Conservation (phyloP, 2,113 vertebrate species). For the Empidonax alnorum region DNA sequence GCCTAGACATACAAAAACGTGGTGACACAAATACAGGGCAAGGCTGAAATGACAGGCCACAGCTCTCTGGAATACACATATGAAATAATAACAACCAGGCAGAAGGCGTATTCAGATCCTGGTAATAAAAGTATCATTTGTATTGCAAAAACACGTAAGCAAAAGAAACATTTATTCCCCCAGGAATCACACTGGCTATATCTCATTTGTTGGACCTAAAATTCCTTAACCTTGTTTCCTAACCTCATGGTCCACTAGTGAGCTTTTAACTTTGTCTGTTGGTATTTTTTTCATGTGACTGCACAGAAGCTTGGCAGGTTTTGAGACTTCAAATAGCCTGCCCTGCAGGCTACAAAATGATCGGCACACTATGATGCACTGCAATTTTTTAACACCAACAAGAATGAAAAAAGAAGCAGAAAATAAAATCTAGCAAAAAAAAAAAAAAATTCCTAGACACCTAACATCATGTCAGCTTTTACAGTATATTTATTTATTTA, state of each 20-base stretch:
- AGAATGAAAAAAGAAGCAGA: background rate
- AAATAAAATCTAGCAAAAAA: background rate
- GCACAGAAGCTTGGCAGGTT: background rate
- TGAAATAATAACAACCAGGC: background rate
- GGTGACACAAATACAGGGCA: background rate
- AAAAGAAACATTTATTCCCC: background rate
- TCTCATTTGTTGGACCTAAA: background rate
- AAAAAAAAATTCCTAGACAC: background rate
- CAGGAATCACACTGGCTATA: background rate
- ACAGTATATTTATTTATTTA: background rate
- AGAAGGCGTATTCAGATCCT: background rate
- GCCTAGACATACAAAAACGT: background rate
- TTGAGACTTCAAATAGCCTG: background rate
- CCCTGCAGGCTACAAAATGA: background rate
- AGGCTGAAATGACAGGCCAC: background rate
- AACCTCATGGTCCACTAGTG: background rate
- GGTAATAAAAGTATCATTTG: background rate
- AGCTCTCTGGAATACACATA: background rate
- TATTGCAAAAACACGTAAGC: background rate
- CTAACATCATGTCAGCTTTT: background rate
- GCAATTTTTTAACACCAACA: background rate
- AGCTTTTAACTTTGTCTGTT: background rate
- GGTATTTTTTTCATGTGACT: background rate
- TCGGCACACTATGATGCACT: background rate
- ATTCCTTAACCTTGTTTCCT: background rate